These are phyloP conservation scores for Leptinotarsa juncta DNA, from an alignment of 2,888 invertebrate species.

Conservation along the genomic window DNA sequence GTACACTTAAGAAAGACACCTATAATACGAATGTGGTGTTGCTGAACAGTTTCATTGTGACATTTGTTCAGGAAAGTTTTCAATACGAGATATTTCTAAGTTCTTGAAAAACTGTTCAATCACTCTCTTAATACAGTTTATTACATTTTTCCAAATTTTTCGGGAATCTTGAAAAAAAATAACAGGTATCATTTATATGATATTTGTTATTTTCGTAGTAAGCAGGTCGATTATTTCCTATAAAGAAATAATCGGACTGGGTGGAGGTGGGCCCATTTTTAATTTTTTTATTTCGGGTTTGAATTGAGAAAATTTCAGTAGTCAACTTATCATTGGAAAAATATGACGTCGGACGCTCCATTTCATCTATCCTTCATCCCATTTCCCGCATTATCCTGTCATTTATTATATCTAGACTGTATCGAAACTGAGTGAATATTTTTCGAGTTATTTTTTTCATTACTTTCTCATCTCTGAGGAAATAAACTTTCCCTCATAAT, in stretches of 20 bases:
- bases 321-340: not conserved
- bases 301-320: not conserved
- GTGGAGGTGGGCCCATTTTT: conserved; percentile 58
- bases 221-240: conserved; percentile 56
- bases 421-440: no score
- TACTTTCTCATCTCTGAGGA: no score
- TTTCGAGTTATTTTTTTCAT: no score
- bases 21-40: conserved; percentile 59
- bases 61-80: conserved; percentile 62
- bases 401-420: no score
- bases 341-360: not conserved
- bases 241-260: conserved; percentile 56
- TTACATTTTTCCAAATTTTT: conserved; percentile 23
- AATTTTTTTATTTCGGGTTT: conserved; percentile 15
- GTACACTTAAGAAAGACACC: conserved; percentile 58
- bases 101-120: conserved; percentile 59
- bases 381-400: not conserved
- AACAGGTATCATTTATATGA: conserved; percentile 35
- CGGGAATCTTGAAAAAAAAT: conserved; percentile 1
- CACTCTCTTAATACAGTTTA: conserved; percentile 41
- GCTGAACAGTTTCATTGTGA: conserved; percentile 66
- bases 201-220: conserved; percentile 48
- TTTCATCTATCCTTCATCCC: not conserved
- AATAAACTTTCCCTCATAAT: no score
- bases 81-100: conserved; percentile 59